Evolutionary conservation across 35 echinoderm and acorn worm genomes (phyloP), one percentile per base, ranked within the genome.

Genomic region (Lytechinus variegatus): DNA sequence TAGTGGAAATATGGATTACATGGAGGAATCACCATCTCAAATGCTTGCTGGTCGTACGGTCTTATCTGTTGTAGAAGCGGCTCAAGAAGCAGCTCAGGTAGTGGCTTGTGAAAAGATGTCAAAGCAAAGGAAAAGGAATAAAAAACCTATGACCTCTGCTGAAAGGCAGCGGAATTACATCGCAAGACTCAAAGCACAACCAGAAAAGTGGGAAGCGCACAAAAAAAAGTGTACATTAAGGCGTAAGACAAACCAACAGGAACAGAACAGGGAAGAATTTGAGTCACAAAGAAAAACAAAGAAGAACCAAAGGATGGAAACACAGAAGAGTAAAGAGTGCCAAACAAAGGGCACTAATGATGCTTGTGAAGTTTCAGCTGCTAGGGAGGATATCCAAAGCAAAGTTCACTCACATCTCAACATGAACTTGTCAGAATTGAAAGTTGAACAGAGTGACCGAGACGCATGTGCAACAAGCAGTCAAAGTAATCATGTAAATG

Each of bases 161-260:
- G 92, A 93, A 54, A 93, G 55, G 21, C 92, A 93, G 92, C 52
- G 92, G 9, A 54, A 57, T 13, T 93, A 93, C 21, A 33, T 33
- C 4, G 92, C 10, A 57, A 93, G 54, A 9, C 92, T 93, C 10
- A 93, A 93, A 57, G 29, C n/a, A 54, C 28, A 27, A 10, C 92
- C 92, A 9, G 92, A 57, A 54, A 93, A 93, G 53, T 93, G 55
- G 52, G 52, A 57, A 54, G 10, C 21, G 54, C 52, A 24, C 92
- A 93, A 93, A 93, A 57, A 10, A 54, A 93, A 24, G 27, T 9
- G 57, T 93, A 54, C 10, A 56, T 9, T 53, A 54, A 93, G 92
- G n/a, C 92, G 55, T 27, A 93, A 54, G 57, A 57, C 4, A 14
- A 7, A 52, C 28, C 28, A 44, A 44, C 3, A 90, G 27, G 10